Evolutionary conservation across 2,888 invertebrate genomes (phyloP), one percentile per base, ranked within the genome.

Genomic region (Microctonus aethiopoides): DNA sequence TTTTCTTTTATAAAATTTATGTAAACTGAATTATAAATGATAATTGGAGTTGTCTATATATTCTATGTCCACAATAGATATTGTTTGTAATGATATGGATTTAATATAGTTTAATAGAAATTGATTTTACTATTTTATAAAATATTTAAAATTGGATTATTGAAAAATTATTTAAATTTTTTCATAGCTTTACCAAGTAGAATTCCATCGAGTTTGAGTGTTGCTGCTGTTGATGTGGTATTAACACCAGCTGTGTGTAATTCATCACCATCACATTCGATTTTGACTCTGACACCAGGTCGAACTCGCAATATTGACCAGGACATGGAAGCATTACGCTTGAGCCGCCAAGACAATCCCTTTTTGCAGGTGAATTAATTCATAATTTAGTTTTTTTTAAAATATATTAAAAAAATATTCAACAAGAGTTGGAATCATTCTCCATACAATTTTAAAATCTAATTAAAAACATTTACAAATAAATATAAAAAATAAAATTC

Each of bases 291-390:
- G 76, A 93, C 93, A 76, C 93, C 93, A 62, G 93, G 93, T 22
- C 88, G 93, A 75, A 92, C 92, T 73, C 89, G 93, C 77, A 93
- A 94, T 86, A 93, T 94, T 80, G 93, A 94, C 80, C 93, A 93
- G 87, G 95, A 95, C 82, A 94, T 95, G 94, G 94, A 94, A 84
- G 93, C 94, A 26, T 88, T 95, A 54, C 89, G 94, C 79, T 89
- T 94, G 57, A 94, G 94, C 9, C 89, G 95, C 72, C 94, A 94
- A 86, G 95, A 95, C 86, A 95, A 95, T 87, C 95, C 95, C 1
- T 94, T 93, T 83, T 88, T 95, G 72, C 93, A 94, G 90, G 94
- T 93, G 84, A 68, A 70, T 71, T 52, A 39, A 60, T 67, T 64
- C 22, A n/a, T n/a, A n/a, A n/a, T n/a, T n/a, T n/a, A n/a, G n/a